phyloP scores from a whole-genome alignment of 2,888 invertebrate genomes.

The Drosophila colorata region DNA sequence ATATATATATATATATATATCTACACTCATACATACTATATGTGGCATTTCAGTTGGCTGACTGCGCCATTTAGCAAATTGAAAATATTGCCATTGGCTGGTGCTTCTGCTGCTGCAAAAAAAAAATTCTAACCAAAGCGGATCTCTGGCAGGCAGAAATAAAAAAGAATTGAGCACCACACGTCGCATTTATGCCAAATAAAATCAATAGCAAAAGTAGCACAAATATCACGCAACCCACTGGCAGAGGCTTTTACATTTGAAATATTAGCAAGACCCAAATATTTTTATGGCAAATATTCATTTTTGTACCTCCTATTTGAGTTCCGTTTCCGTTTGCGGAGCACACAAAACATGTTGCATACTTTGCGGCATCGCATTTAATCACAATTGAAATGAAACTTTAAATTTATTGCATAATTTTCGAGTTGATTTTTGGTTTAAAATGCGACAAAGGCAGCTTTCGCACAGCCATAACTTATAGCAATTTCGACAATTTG shows the following conservation, averaged over 20 bases:
- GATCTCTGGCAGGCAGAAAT: conserved; percentile 33
- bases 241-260: conserved; percentile 46
- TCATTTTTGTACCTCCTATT: conserved; percentile 22
- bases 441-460: conserved; percentile 1
- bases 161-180: conserved; percentile 54
- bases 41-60: conserved; percentile 73
- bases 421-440: conserved; percentile 3
- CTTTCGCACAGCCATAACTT: background rate
- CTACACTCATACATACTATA: conserved; percentile 20
- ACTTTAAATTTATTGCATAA: conserved; percentile 31
- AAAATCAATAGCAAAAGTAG: conserved; percentile 77
- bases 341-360: conserved; percentile 39
- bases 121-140: conserved; percentile 38
- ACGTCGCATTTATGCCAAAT: conserved; percentile 74
- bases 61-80: conserved; percentile 77
- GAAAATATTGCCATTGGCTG: conserved; percentile 70
- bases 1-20: no score
- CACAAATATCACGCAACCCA: conserved; percentile 37
- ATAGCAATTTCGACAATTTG: background rate
- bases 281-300: conserved; percentile 49
- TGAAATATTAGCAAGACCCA: conserved; percentile 71
- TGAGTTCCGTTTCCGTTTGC: conserved; percentile 15
- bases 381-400: conserved; percentile 24
- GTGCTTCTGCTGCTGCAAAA: conserved; percentile 44
- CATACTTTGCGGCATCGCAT: conserved; percentile 34